Base-by-base conservation (phyloP, 2,888 invertebrate species). In the Cecidostiba fungosa region DNA sequence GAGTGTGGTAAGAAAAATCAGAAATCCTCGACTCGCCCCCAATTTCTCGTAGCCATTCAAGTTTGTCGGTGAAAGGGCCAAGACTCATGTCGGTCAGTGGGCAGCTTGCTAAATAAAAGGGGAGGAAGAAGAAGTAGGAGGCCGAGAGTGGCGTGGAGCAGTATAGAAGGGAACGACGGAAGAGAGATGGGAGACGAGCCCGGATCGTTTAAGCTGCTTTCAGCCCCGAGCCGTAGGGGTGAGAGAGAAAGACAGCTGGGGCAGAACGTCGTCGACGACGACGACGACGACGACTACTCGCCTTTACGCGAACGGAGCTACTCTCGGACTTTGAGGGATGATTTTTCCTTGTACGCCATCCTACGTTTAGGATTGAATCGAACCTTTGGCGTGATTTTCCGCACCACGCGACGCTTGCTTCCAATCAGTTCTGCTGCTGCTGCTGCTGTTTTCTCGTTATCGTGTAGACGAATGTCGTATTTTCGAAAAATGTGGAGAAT, bases 51-150 rank as follows among this genome's bases (percentile, higher is more conserved):
- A 50, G 16, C 14, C 36, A 26, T 47, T 76, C 76, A 19, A 72
- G 26, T 39, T 4, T n/a, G 39, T 72, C 36, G 14, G n/a, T 23
- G 43, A 32, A 36, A 26, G 54, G 10, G 76, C 36, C 29, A n/a
- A 73, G 23, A 73, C n/a, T 32, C 54, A 76, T 76, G 59, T 76
- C 76, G 76, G 76, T 76, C 76, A 76, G 76, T 76, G 54, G 76
- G 50, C 29, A 29, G 32, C 32, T 54, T n/a, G 32, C 54, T 29
- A 19, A 76, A 76, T n/a, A 59, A 73, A 73, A 73, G 43, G 0
- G 12, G n/a, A 73, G 73, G 5, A 26, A 12, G 39, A 16, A 32
- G 16, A 39, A 76, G 54, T 19, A 54, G 54, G 1, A 62, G 23
- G 62, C 50, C 14, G 10, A 47, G 26, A 26, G 43, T 39, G n/a